Base-by-base conservation (phyloP, 2,113 vertebrate genomes). In the Nettapus auritus region DNA sequence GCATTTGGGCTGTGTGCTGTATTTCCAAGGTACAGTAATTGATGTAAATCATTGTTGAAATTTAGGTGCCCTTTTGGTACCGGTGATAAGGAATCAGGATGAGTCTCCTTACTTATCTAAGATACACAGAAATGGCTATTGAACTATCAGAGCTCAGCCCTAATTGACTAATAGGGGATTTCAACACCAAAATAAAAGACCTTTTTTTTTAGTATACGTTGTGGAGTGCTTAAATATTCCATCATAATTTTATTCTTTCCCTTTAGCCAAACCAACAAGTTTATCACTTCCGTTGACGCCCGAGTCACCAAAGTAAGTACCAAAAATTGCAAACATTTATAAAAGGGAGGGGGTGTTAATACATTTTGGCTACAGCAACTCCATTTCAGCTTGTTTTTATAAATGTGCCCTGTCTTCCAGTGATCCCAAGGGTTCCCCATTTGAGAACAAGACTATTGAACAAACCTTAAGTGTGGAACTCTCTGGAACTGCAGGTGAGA, bases 261-360 rank as follows among this genome's bases (percentile, higher is more conserved):
- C 98, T 99, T 97, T 99, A 99, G 99, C 99, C 98, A 99, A 99
- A 99, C 98, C 99, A 99, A 99, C 99, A 98, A 99, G 98, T 99
- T 99, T 99, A 99, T 99, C 99, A 98, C 99, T 99, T 99, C 99
- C 99, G 98, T 98, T 99, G 99, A 99, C 99, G 89, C 99, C 99
- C 90, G 99, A 99, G 98, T 99, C 99, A 99, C 99, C 99, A 99
- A 99, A 99, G 99, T 99, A 99, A 99, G 99, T 99, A 98, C 97
- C 98, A 98, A 98, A 98, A 99, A 98, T 98, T 98, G 99, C 97
- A 98, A 98, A 97, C 97, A 98, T 98, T 97, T 98, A 93, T 98
- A 97, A 97, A 98, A 97, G 98, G 98, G 99, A 98, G 98, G 99
- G 99, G 99, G 96, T 28, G 98, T 98, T 98, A 98, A 93, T 98